phyloP scores from a whole-genome alignment of 1,140 invertebrate genomes.

The Helicoverpa zea region DNA sequence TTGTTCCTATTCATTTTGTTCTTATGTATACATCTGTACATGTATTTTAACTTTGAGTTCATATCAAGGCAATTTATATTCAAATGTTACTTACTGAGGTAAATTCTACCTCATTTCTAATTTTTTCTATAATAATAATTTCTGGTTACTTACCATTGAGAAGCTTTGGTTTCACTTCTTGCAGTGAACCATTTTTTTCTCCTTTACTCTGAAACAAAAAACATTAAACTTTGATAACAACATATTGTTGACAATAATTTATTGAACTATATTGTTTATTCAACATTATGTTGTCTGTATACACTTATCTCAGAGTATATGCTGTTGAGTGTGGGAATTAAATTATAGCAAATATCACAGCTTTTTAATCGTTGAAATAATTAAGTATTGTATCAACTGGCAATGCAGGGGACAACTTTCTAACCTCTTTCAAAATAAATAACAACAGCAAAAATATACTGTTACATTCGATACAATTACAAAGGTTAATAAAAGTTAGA shows the following conservation, averaged over 20 bases:
- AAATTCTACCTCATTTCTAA: too few species aligned
- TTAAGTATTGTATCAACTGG: not conserved
- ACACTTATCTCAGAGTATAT: not conserved
- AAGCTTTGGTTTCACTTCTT: conserved; percentile 78
- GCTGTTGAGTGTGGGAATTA: not conserved
- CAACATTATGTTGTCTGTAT: not conserved
- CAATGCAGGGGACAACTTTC: conserved; percentile 17
- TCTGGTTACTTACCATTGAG: conserved; percentile 76
- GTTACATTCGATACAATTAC: not conserved
- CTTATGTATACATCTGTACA: too few species aligned
- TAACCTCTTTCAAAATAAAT: conserved; percentile 38
- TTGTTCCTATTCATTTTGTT: too few species aligned
- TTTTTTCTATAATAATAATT: too few species aligned
- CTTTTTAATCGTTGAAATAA: not conserved
- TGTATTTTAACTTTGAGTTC: too few species aligned
- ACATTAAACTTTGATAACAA: conserved; percentile 10
- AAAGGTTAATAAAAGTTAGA: too few species aligned
- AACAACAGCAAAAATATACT: conserved; percentile 11
- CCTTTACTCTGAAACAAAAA: conserved; percentile 74
- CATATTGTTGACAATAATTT: conserved; percentile 22
- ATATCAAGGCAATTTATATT: too few species aligned
- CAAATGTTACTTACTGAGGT: too few species aligned
- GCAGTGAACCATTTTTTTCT: conserved; percentile 78
- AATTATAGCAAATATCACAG: not conserved
- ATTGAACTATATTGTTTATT: conserved; percentile 2